Base-by-base conservation (phyloP, 2,797 vertebrate genomes). In the Antennarius maculatus region DNA sequence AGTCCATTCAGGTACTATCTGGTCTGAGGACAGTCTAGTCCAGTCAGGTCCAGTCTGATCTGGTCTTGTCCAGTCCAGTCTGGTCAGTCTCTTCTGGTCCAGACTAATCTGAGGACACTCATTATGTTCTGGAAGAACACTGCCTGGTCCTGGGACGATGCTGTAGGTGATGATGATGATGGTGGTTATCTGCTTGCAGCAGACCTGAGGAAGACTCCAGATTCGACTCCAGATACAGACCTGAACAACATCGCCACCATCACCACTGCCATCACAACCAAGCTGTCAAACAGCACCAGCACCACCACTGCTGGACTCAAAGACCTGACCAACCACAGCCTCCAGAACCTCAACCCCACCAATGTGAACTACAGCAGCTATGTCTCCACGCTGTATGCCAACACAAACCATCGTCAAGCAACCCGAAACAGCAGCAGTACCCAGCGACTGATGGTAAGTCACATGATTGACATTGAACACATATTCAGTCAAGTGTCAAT, bases 81-180 rank as follows among this genome's bases (percentile, higher is more conserved):
- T 5, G 12, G n/a, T 66, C 31, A 34, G 7, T 5, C 31, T 34
- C 45, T 12, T 34, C 45, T 12, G 5, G 2, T 55, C 13, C 37
- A 39, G 37, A 9, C 37, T 18, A 18, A 41, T 54, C 69, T 17
- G 29, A 63, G 55, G 29, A 65, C 46, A 39, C 48, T 16, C 1
- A 48, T 47, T 53, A 91, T 91, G 89, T 91, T 91, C 77, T 91
- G 89, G 89, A 89, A 81, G 60, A 85, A 68, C 54, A 52, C 54
- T 0, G 73, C 71, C 0, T 89, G 86, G 89, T 84, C 74, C 0
- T 90, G 85, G 87, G 62, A 69, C 0, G 63, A 82, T 31, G 29
- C 57, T 42, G 69, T 27, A 0, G 60, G 48, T 65, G 10, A 71
- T 9, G 61, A 82, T 71, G 79, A 84, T 77, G 87, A 81, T 29